These are phyloP conservation scores for Terrapene triunguis DNA, from an alignment of 2,113 vertebrate species.

Conservation along the genomic window DNA sequence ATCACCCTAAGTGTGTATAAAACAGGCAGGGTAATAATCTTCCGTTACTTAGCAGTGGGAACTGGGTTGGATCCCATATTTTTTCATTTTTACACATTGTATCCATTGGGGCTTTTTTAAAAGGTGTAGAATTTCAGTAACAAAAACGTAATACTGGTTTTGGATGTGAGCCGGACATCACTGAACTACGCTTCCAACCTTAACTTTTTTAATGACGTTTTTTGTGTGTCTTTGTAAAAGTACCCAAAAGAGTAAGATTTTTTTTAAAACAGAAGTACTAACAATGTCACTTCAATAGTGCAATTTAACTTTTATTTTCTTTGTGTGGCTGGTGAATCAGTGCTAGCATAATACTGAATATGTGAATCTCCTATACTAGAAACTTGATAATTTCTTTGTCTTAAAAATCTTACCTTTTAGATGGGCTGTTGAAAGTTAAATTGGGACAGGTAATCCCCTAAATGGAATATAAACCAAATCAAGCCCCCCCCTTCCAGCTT, in stretches of 20 bases:
- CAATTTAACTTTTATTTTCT: slow-evolving; percentile 37
- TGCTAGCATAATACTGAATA: background rate
- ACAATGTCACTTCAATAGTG: slow-evolving; percentile 18
- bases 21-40: background rate
- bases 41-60: background rate
- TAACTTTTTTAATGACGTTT: slow-evolving; percentile 18
- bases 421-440: slow-evolving; percentile 8
- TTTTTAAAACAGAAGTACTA: slow-evolving; percentile 19
- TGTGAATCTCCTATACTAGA: background rate
- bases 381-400: slow-evolving; percentile 6
- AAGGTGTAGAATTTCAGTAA: background rate
- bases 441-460: background rate
- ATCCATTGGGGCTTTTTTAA: background rate
- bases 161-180: slow-evolving; percentile 1
- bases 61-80: slow-evolving; percentile 26
- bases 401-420: slow-evolving; percentile 35
- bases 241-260: background rate
- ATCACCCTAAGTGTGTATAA: background rate
- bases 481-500: background rate
- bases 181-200: slow-evolving; percentile 24
- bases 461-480: background rate
- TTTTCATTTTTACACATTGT: background rate
- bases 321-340: background rate
- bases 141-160: background rate
- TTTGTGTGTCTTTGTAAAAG: background rate